phyloP scores from a whole-genome alignment of 2,888 invertebrate genomes.

The Apotomis turbidana region DNA sequence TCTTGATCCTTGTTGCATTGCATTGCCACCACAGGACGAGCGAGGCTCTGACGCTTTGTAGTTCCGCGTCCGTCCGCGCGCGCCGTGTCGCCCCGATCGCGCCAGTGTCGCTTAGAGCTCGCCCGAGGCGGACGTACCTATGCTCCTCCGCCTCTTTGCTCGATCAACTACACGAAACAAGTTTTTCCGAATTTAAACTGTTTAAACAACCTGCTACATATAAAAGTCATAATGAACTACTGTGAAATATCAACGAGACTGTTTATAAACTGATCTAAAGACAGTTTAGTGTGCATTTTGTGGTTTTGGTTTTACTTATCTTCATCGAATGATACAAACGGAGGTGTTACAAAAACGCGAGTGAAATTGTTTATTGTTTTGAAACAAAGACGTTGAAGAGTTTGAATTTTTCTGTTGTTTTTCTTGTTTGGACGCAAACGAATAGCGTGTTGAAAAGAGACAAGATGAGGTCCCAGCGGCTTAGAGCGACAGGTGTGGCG shows the following conservation, averaged over 20 bases:
- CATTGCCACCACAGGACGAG: slow-evolving; percentile 38
- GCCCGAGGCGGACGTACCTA: slow-evolving; percentile 71
- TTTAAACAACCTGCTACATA: slow-evolving; percentile 46
- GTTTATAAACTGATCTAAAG: slow-evolving; percentile 59
- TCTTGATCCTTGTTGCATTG: slow-evolving; percentile 61
- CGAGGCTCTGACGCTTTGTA: slow-evolving; percentile 58
- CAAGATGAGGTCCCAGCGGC: slow-evolving; percentile 74
- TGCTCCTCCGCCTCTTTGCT: slow-evolving; percentile 51
- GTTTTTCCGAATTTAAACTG: slow-evolving; percentile 60
- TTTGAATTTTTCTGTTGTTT: slow-evolving; percentile 73
- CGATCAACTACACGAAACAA: slow-evolving; percentile 71
- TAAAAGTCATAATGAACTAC: slow-evolving; percentile 67
- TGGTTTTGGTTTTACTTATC: slow-evolving; percentile 62
- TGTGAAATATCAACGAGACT: slow-evolving; percentile 57
- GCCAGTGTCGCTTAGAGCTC: slow-evolving; percentile 69
- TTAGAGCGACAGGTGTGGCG: slow-evolving; percentile 80
- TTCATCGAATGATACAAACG: slow-evolving; percentile 66
- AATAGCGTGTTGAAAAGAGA: slow-evolving; percentile 75
- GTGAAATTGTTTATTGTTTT: slow-evolving; percentile 76
- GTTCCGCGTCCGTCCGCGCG: slow-evolving; percentile 63
- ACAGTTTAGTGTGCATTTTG: slow-evolving; percentile 71
- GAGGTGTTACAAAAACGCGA: slow-evolving; percentile 72
- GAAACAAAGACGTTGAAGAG: slow-evolving; percentile 66
- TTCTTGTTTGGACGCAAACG: slow-evolving; percentile 68
- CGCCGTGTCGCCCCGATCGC: slow-evolving; percentile 68